Evolutionary conservation across 2,888 invertebrate genomes (phyloP).

Genomic region (Cremastinae sp.): DNA sequence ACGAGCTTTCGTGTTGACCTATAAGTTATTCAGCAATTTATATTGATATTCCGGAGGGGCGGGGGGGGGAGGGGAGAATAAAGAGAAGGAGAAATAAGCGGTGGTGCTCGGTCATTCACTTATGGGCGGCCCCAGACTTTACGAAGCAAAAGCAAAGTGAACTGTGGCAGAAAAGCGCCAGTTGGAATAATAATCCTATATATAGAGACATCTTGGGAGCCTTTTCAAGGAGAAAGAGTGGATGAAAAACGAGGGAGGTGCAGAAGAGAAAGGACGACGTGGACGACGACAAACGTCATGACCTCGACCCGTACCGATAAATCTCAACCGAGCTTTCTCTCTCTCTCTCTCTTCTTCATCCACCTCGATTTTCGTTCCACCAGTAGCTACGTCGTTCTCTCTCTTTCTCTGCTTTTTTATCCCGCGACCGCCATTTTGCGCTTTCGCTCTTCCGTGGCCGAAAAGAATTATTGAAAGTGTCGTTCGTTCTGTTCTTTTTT

Average conservation of each 20-base stretch:
- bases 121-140: conserved; percentile 43
- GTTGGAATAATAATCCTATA: conserved; percentile 43
- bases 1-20: conserved; percentile 42
- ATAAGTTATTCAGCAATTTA: conserved; percentile 51
- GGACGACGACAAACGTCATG: conserved; percentile 61
- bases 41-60: conserved; percentile 52
- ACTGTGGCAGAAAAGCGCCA: conserved; percentile 49
- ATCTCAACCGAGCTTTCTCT: conserved; percentile 43
- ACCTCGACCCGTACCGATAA: conserved; percentile 62
- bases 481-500: conserved; percentile 1
- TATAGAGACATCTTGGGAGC: conserved; percentile 50
- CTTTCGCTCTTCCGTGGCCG: conserved; percentile 14
- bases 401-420: conserved; percentile 18
- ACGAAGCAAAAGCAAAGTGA: conserved; percentile 39
- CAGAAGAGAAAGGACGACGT: conserved; percentile 55
- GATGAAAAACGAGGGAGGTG: conserved; percentile 31
- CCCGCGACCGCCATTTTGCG: conserved; percentile 35
- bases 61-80: too few species aligned
- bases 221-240: conserved; percentile 27
- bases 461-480: conserved; percentile 23
- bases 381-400: conserved; percentile 8
- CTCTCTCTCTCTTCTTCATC: conserved; percentile 14
- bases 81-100: too few species aligned
- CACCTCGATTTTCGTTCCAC: not conserved
- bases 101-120: conserved; percentile 56